Conservation (phyloP, 1,140 invertebrate species). For the Musca domestica region DNA sequence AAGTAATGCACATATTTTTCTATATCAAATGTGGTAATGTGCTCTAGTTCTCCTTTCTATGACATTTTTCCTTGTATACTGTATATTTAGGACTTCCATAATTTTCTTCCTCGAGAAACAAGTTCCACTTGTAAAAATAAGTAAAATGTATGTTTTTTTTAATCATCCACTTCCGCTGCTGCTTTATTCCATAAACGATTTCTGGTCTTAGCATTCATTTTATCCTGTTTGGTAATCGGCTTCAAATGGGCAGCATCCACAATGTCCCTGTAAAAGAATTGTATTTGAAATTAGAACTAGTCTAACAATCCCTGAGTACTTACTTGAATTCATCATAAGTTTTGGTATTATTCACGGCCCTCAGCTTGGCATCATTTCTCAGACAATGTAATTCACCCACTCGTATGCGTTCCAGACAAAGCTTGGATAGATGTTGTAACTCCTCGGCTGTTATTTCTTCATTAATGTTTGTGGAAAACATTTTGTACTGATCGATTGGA, state of each 20-base stretch:
- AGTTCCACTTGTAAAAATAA: too few species aligned
- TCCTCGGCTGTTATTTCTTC: constrained; percentile 42
- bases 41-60: too few species aligned
- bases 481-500: too few species aligned
- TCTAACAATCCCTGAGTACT: background rate
- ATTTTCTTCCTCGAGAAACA: too few species aligned
- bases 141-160: background rate
- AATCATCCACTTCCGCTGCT: constrained; percentile 29
- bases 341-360: constrained; percentile 59
- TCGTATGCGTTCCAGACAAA: constrained; percentile 37
- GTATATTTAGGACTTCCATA: too few species aligned
- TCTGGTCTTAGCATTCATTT: constrained; percentile 46
- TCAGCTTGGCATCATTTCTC: constrained; percentile 62
- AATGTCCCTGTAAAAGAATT: constrained; percentile 46
- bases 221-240: constrained; percentile 51
- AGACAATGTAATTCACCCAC: constrained; percentile 59
- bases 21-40: too few species aligned
- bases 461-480: background rate
- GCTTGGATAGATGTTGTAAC: constrained; percentile 33
- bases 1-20: too few species aligned
- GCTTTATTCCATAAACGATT: constrained; percentile 48
- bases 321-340: constrained; percentile 63
- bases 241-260: constrained; percentile 57
- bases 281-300: background rate
- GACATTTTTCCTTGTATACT: too few species aligned